Conservation (phyloP, 2,797 vertebrate species). For the Neostethus bicornis region DNA sequence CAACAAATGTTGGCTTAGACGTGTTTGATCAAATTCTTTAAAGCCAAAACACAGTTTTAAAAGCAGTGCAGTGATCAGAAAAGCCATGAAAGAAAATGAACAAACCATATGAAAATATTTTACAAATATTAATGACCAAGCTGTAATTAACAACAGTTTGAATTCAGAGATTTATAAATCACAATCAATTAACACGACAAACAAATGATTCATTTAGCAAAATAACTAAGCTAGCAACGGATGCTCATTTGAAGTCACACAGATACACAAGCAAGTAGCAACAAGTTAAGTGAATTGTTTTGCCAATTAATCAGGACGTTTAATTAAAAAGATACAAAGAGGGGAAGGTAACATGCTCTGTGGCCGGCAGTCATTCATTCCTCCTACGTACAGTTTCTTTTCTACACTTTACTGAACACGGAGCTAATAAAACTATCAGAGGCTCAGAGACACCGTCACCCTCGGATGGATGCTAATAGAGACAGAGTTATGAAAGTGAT, state of each 20-base stretch:
- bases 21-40: no score
- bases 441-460: slow-evolving; percentile 50
- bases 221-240: slow-evolving; percentile 13
- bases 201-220: slow-evolving; percentile 5
- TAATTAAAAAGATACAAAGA: slow-evolving; percentile 60
- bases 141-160: no score
- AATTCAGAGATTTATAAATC: no score
- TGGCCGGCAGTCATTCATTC: slow-evolving; percentile 39
- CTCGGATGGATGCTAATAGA: slow-evolving; percentile 49
- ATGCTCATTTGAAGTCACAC: background rate
- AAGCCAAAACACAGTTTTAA: no score
- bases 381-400: slow-evolving; percentile 31
- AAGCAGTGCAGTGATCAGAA: no score
- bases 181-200: no score
- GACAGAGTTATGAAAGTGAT: slow-evolving; percentile 56
- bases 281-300: slow-evolving; percentile 19
- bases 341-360: slow-evolving; percentile 46
- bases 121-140: no score
- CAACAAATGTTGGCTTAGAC: no score
- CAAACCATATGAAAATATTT: no score
- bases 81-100: no score
- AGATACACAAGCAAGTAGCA: slow-evolving; percentile 16
- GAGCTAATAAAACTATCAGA: slow-evolving; percentile 57
- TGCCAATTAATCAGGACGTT: slow-evolving; percentile 55
- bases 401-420: slow-evolving; percentile 21